These are phyloP conservation scores for Leptopterna dolabrata DNA, from an alignment of 2,888 invertebrate species.

Conservation along the genomic window DNA sequence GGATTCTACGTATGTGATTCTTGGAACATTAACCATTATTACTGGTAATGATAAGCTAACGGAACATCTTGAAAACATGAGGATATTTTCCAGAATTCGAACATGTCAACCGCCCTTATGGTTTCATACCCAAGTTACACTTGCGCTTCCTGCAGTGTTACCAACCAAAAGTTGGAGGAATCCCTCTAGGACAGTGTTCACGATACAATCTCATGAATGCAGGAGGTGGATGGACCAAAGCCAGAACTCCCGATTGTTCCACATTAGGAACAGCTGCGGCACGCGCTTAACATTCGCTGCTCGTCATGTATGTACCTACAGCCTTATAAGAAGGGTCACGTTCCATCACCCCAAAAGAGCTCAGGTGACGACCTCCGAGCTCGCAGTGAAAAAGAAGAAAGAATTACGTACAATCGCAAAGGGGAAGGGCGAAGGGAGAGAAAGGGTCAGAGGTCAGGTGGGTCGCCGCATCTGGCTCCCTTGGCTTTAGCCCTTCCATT, in stretches of 20 bases:
- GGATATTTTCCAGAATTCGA: too few relatives aligned
- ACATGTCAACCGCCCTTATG: too few relatives aligned
- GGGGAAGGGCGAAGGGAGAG: constrained; percentile 12
- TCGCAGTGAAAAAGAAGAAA: background rate
- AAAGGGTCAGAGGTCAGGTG: constrained; percentile 44
- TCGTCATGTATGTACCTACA: background rate
- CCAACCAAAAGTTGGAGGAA: too few relatives aligned
- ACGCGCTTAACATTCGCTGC: background rate
- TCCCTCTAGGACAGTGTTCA: too few relatives aligned
- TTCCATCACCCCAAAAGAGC: background rate
- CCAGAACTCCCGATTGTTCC: background rate
- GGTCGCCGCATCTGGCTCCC: constrained; percentile 39
- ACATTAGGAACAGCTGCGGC: background rate
- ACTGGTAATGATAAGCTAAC: too few relatives aligned
- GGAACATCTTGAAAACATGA: too few relatives aligned
- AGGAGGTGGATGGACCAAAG: background rate
- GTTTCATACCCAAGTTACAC: too few relatives aligned
- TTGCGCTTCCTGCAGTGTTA: too few relatives aligned
- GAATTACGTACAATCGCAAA: background rate
- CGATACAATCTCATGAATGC: background rate
- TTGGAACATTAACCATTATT: too few relatives aligned
- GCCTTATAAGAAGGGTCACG: constrained; percentile 27
- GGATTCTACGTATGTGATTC: too few relatives aligned
- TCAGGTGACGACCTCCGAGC: constrained; percentile 12
- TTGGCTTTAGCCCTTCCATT: background rate